phyloP scores from a whole-genome alignment of 1,140 invertebrate species.

The Panulirus ornatus region DNA sequence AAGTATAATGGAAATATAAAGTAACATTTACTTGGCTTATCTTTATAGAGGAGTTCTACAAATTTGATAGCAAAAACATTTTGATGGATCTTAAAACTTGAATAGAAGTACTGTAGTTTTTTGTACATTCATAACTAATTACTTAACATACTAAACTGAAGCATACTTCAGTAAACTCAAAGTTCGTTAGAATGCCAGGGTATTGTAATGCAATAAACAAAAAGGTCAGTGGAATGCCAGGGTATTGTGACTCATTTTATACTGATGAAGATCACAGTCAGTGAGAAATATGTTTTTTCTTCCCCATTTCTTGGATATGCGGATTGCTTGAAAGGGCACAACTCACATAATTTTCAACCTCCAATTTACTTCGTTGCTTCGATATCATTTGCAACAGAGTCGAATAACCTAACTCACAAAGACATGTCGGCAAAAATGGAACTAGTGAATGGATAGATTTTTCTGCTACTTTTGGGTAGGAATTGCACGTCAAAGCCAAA shows the following conservation, averaged over 20 bases:
- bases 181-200: no score
- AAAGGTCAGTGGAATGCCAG: not conserved
- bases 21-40: no score
- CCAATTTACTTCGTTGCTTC: not conserved
- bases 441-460: not conserved
- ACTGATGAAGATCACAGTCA: not conserved
- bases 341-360: not conserved
- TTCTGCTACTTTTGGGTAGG: not conserved
- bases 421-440: not conserved
- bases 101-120: no score
- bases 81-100: no score
- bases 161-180: no score
- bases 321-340: not conserved
- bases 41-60: no score
- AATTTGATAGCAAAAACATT: no score
- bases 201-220: not conserved
- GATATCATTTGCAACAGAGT: not conserved
- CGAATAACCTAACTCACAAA: constrained; percentile 13
- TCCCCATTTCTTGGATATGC: not conserved
- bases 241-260: not conserved
- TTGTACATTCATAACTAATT: no score
- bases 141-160: no score
- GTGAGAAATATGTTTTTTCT: not conserved
- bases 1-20: no score
- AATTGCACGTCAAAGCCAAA: not conserved